Percentiles rank a stretch among this genome's conserved stretches.
These are phyloP conservation scores for Podocnemis expansa DNA, from an alignment of 2,113 vertebrate genomes.

Conservation along the genomic window DNA sequence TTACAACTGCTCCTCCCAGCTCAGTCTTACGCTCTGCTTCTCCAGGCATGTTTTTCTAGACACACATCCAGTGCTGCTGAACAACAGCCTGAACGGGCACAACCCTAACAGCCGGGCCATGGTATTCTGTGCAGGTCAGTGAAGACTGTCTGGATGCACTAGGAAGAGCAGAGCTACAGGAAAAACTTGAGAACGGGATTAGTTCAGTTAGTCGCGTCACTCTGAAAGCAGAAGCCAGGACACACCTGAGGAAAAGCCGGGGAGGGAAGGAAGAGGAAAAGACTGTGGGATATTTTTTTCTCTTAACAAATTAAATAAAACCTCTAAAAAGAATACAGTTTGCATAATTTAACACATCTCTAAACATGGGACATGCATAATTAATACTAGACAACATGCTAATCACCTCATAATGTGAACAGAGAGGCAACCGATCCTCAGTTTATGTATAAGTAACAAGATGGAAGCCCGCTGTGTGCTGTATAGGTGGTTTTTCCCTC, in stretches of 20 bases:
- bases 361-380: slow-evolving; percentile 67
- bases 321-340: slow-evolving; percentile 45
- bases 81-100: neutral
- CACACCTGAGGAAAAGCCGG: rapidly evolving
- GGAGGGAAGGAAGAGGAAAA: neutral
- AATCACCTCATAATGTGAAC: slow-evolving; percentile 59
- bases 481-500: neutral
- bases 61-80: neutral
- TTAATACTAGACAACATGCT: slow-evolving; percentile 62
- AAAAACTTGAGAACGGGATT: neutral
- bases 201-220: neutral
- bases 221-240: neutral
- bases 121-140: rapidly evolving
- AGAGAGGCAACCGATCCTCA: neutral
- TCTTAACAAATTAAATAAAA: slow-evolving; percentile 42
- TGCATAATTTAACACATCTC: slow-evolving; percentile 68
- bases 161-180: neutral
- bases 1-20: neutral
- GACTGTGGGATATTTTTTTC: neutral
- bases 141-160: neutral
- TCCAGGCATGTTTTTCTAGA: neutral
- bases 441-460: slow-evolving; percentile 62
- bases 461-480: slow-evolving; percentile 51
- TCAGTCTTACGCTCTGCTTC: neutral
- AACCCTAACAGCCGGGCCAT: rapidly evolving